Evolutionary conservation across 2,888 invertebrate species (phyloP), one percentile per base, ranked within the genome.

Genomic region (Cabera pusaria): DNA sequence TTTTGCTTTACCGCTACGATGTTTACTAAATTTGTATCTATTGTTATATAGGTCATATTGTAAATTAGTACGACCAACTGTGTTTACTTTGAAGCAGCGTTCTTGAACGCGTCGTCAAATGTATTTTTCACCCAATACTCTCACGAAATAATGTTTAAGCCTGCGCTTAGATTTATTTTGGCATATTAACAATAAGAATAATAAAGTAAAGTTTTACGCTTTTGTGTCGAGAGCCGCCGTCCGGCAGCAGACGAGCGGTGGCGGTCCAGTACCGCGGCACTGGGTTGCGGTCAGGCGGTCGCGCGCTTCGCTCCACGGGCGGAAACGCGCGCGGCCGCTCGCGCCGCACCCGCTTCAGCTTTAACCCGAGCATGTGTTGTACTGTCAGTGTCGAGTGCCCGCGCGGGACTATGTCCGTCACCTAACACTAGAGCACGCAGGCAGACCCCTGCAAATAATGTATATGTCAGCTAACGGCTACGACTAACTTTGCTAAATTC

Each of bases 61-160:
- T 75, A 72, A 65, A 76, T 72, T 72, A 73, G 68, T 74, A 64
- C 48, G 29, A 36, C 41, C 20, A 2, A 69, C 59, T 69, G 69
- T 65, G 61, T 72, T 35, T 34, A 72, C 64, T 60, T 63, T 60
- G 64, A 66, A 67, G 76, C 72, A 16, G 72, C 75, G 79, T 75
- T 69, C 59, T 65, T 65, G 64, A 75, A 72, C 79, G 64, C 71
- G 72, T 63, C 73, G 75, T 79, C 78, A 77, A 72, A 85, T 83
- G 87, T 88, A 88, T 83, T 88, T 88, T 88, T 88, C 88, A 88
- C 88, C 88, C 88, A 88, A 87, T 86, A 86, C 88, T 88, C 87
- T 85, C 66, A 73, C 69, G 62, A 60, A 70, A 71, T 72, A 72
- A 64, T 67, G n/a, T 69, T 72, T 72, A 76, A 84, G 78, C 83